Evolutionary conservation across 92 coral and sea anemone genomes (phyloP).

Genomic region (Umimayanthus kanabou): DNA sequence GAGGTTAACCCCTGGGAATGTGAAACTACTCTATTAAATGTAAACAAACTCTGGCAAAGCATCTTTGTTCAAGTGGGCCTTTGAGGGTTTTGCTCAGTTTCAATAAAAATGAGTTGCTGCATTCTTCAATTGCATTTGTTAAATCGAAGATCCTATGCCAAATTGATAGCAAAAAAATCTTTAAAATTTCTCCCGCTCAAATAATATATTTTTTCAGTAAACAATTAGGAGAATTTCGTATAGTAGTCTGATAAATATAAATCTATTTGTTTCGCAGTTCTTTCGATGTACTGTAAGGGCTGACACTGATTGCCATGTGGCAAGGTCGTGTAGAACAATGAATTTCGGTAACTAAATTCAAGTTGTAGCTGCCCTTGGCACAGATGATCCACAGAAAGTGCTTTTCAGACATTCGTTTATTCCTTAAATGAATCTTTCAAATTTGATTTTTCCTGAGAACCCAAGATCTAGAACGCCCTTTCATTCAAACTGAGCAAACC

Average conservation of each 20-base stretch:
- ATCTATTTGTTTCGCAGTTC: neutral
- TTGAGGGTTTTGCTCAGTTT: neutral
- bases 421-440: neutral
- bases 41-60: neutral
- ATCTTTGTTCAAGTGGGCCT: neutral
- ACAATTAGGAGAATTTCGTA: too few species aligned
- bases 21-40: neutral
- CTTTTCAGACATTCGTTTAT: too few species aligned
- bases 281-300: neutral
- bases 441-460: neutral
- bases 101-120: neutral
- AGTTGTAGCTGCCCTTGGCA: neutral
- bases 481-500: neutral
- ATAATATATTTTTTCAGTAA: neutral
- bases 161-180: neutral
- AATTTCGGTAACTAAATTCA: too few species aligned
- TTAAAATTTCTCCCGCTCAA: neutral
- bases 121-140: neutral
- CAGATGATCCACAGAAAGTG: too few species aligned
- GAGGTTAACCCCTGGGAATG: too few species aligned
- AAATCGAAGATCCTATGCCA: neutral
- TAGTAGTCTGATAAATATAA: neutral
- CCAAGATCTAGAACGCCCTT: neutral
- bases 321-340: neutral
- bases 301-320: too few species aligned